phyloP scores from a whole-genome alignment of 1,140 invertebrate genomes.

The Telenomus remus region DNA sequence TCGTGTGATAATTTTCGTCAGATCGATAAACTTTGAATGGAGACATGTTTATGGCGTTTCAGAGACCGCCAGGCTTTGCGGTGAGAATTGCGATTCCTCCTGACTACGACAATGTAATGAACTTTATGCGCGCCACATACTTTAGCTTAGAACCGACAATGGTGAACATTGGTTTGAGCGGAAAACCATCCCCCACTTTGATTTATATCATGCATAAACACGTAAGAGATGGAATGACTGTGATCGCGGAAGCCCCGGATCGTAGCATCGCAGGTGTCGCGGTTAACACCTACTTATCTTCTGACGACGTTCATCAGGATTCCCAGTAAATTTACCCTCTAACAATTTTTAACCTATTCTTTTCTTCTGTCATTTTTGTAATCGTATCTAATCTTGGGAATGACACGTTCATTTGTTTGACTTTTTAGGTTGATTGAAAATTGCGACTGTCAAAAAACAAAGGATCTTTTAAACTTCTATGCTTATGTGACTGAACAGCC shows the following conservation, averaged over 20 bases:
- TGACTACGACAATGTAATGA: constrained; percentile 61
- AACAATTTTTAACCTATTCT: background rate
- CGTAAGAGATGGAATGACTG: constrained; percentile 66
- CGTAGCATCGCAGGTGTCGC: constrained; percentile 69
- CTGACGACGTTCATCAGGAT: constrained; percentile 58
- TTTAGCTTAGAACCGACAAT: constrained; percentile 61
- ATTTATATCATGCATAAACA: constrained; percentile 59
- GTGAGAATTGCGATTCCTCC: constrained; percentile 59
- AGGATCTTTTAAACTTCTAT: constrained; percentile 69
- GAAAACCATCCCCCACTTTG: constrained; percentile 25
- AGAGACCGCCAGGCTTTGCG: constrained; percentile 23
- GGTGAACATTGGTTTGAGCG: constrained; percentile 54
- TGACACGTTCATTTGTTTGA: too few species aligned
- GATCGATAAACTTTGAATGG: constrained; percentile 39
- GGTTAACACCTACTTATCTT: constrained; percentile 65
- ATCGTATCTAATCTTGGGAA: too few species aligned
- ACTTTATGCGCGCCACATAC: constrained; percentile 63
- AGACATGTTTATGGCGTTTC: constrained; percentile 38
- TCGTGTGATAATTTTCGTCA: constrained; percentile 15
- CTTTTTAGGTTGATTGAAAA: background rate
- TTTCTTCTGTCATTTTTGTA: background rate
- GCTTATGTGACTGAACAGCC: constrained; percentile 65
- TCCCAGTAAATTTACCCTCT: constrained; percentile 49
- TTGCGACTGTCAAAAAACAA: constrained; percentile 13
- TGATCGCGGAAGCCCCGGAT: constrained; percentile 69